Evolutionary conservation across 1,140 invertebrate genomes (phyloP), one percentile per base, ranked within the genome.

Genomic region (Caenorhabditis brenneri): DNA sequence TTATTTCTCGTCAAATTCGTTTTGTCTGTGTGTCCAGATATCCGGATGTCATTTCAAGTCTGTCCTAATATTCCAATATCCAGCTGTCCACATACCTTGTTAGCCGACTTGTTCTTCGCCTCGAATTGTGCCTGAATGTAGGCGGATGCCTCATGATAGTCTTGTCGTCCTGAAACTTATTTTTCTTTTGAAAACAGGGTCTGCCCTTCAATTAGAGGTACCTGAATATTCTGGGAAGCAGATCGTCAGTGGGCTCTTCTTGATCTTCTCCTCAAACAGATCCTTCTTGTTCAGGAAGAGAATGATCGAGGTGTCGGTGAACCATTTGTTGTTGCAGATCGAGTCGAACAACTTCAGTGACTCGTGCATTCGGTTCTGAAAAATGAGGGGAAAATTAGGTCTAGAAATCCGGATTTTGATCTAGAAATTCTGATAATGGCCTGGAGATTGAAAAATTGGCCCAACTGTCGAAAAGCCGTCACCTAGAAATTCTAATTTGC

Each of bases 71-170:
- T 42, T n/a, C n/a, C 39, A 42, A 42, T 6, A 5, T 42, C 5
- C 39, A 42, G 39, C 12, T 6, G 12, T 58, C 84, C 7, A 12
- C n/a, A 12, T 51, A 53, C 79, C 81, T 84, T 89, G 55, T 80
- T 86, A 22, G 60, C 94, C 93, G 84, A 85, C 91, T 95, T 95
- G 90, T 96, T 96, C 80, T 95, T 92, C 91, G 94, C 94, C 92
- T 96, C 95, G 91, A 96, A 96, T 92, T 96, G 95, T 91, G 94
- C 94, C 91, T 95, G 94, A 87, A 96, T 96, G 88, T 95, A 96
- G 5, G 94, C 93, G 39, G 95, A 94, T 48, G 95, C 95, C 88
- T 96, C 95, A 87, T 95, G 95, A 87, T 95, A 96, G 16, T 93
- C 94, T 88, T 96, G 95, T 79, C 93, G 93, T 48, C 90, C 90